Base-by-base conservation (phyloP, 2,888 invertebrate species). In the Panzeria rudis region DNA sequence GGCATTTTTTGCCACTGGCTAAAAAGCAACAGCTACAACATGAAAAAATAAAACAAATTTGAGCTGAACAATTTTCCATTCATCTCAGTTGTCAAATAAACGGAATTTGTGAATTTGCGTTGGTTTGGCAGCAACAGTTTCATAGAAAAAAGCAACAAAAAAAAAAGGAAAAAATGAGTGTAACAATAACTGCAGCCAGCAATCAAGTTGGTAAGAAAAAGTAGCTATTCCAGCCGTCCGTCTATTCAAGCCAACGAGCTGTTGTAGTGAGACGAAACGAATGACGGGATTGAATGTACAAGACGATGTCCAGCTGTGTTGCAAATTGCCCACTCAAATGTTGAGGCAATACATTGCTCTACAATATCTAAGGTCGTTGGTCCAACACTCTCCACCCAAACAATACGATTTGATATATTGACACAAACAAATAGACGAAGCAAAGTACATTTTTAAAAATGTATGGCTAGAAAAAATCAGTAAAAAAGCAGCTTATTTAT, bases 31-130 rank as follows among this genome's bases (percentile, higher is more conserved):
- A 75, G 9, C 20, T 1, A 62, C 69, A 69, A 54, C 23, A 32
- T 44, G n/a, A 72, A 77, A 72, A 77, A 68, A 80, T 52, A 47
- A 66, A 80, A 73, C 62, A 69, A 71, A 73, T 79, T 75, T 79
- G 13, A 79, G 69, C 52, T 82, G 69, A 78, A 76, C 79, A 84
- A 82, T 83, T 85, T 86, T 80, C 81, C 80, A 85, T 83, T 85
- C 86, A 86, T 85, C 83, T 86, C 83, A 72, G 66, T 85, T 86
- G 86, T 86, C 85, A 86, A 85, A 84, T 86, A 83, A 75, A 81
- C 62, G 59, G 86, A 78, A 80, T 80, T 85, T 83, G 76, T 73
- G 75, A 82, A 76, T 83, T 86, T 84, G 86, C 84, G 86, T 86
- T 86, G 86, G 86, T 64, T 78, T 78, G 69, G 35, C 82, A 64